These are phyloP conservation scores for Craseonycteris thonglongyai DNA, from an alignment of 2,113 vertebrate species.

Conservation along the genomic window DNA sequence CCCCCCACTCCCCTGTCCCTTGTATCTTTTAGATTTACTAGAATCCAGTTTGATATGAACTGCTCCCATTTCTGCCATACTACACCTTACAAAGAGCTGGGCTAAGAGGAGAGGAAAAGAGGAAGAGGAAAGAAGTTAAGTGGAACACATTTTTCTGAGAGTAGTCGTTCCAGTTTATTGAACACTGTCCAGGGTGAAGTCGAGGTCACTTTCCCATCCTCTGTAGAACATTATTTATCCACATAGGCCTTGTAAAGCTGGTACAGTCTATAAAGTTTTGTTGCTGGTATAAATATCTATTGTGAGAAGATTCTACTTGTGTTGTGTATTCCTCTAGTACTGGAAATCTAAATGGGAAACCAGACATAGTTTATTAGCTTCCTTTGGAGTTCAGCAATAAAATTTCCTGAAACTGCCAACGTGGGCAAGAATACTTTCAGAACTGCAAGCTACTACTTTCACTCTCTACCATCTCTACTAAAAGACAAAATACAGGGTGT, in stretches of 20 bases:
- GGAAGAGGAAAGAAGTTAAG: neutral
- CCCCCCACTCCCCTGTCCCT: too few species aligned
- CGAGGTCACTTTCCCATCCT: neutral
- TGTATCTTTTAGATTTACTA: neutral
- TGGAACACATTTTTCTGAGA: neutral
- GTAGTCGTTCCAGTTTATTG: neutral
- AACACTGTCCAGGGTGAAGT: neutral
- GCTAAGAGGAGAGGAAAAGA: neutral
- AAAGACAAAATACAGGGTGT: slow-evolving; percentile 31
- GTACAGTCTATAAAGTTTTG: slow-evolving; percentile 21
- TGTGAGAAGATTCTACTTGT: slow-evolving; percentile 37
- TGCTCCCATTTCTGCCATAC: neutral
- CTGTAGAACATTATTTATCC: neutral
- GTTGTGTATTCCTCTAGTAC: slow-evolving; percentile 9
- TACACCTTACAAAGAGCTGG: neutral
- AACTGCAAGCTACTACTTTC: neutral
- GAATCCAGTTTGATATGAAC: neutral
- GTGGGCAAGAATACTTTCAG: slow-evolving; percentile 20
- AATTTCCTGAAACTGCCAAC: slow-evolving; percentile 40
- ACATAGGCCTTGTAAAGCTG: neutral
- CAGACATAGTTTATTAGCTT: slow-evolving; percentile 59
- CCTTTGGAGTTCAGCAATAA: slow-evolving; percentile 54
- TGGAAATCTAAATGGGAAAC: slow-evolving; percentile 36
- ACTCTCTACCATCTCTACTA: neutral
- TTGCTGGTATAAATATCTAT: slow-evolving; percentile 31